These are phyloP conservation scores for Scaptodrosophila lebanonensis DNA, from an alignment of 1,140 invertebrate genomes.

Conservation along the genomic window DNA sequence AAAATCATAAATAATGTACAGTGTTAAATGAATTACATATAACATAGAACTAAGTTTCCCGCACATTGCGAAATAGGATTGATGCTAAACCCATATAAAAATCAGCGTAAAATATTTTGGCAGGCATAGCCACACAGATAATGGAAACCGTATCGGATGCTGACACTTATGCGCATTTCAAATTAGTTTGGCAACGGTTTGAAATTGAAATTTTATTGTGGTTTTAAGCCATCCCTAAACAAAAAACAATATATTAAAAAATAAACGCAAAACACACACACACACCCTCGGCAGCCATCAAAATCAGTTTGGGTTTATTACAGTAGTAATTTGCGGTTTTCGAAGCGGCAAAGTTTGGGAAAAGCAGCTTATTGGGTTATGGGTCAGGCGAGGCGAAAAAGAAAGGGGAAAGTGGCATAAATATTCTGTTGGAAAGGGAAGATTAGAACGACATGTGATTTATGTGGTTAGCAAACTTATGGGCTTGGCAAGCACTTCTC, in stretches of 20 bases:
- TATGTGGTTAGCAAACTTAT: too few species aligned
- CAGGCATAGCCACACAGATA: conserved; percentile 1
- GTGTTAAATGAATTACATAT: too few species aligned
- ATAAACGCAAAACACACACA: not conserved
- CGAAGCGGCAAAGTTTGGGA: conserved; percentile 11
- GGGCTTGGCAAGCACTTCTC: too few species aligned
- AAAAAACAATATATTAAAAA: not conserved
- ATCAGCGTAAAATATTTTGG: conserved; percentile 10
- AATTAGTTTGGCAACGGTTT: too few species aligned
- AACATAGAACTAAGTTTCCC: too few species aligned
- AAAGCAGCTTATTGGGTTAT: conserved; percentile 7
- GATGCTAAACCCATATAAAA: not conserved
- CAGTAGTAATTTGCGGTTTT: conserved; percentile 38
- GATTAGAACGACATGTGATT: too few species aligned
- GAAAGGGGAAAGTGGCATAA: not conserved
- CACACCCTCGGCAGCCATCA: conserved; percentile 1
- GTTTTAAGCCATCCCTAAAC: not conserved
- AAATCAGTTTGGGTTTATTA: conserved; percentile 39
- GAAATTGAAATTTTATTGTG: conserved; percentile 12
- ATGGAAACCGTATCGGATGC: not conserved
- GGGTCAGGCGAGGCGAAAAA: not conserved
- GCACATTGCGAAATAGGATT: too few species aligned
- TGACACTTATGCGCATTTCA: too few species aligned
- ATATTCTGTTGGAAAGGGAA: too few species aligned
- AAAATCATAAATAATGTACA: too few species aligned